Percentiles rank a stretch among this genome's conserved stretches.
phyloP scores from a whole-genome alignment of 2,113 vertebrate genomes.

The Callipepla californica region DNA sequence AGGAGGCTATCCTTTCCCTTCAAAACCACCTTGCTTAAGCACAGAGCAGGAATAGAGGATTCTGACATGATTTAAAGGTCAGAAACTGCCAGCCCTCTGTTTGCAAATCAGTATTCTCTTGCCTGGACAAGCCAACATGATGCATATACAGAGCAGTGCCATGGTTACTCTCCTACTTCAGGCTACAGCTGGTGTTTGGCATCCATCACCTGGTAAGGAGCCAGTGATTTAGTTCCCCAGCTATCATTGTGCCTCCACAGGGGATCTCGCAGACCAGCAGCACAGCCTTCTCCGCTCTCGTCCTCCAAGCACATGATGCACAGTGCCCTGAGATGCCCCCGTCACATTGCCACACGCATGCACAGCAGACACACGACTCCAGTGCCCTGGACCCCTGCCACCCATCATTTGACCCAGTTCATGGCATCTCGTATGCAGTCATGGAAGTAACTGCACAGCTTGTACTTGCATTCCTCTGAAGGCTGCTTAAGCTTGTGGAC shows the following conservation, averaged over 20 bases:
- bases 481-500: neutral
- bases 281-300: neutral
- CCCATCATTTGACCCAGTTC: neutral
- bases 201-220: neutral
- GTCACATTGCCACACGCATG: rapidly evolving
- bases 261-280: neutral
- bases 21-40: neutral
- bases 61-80: neutral
- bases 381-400: rapidly evolving
- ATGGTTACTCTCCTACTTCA: neutral
- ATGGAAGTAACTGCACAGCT: neutral
- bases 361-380: neutral
- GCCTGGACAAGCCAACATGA: neutral
- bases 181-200: neutral
- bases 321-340: neutral
- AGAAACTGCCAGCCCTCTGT: neutral
- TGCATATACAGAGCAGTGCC: neutral
- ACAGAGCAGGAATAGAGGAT: neutral
- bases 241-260: neutral
- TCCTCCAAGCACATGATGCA: neutral
- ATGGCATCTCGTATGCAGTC: neutral
- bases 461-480: neutral
- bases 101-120: neutral
- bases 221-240: neutral
- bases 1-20: neutral